Base-by-base conservation (phyloP, 2,797 vertebrate genomes). In the Trachurus trachurus region DNA sequence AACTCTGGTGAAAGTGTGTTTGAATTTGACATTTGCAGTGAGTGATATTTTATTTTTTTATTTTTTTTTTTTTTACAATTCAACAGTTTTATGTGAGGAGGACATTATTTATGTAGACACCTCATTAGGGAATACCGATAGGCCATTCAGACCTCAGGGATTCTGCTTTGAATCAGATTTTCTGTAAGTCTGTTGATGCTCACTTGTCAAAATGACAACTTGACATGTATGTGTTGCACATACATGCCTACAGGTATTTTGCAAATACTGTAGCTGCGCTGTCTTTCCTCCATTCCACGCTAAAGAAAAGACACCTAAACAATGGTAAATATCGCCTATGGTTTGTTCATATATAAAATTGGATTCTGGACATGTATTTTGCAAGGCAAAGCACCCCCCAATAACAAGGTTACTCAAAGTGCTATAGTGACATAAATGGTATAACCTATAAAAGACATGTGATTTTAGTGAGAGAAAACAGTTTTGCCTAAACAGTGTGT, bases 81-180 rank as follows among this genome's bases (percentile, higher is more conserved):
- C 22, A 13, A 53, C 13, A 29, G 26, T 56, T 16, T 56, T 56
- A 29, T 29, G 22, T 56, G 2, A 26, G 10, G 10, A 40, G 10
- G 10, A 40, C 12, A 21, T 22, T 31, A 10, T 17, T 44, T 8
- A 12, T 9, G 17, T 15, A 29, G 13, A 54, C 5, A 1, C 13
- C 13, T 11, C 9, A 31, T 26, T 6, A 62, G 29, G 13, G 21
- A 11, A 29, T 8, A 87, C 81, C 82, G 87, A 80, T 76, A 88
- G 81, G 89, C 77, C 76, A 66, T 63, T 13, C 57, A 60, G 78
- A 84, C 67, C 74, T 74, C 40, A 65, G 86, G 82, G 82, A 87
- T 88, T 16, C 22, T 4, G 84, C 21, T 87, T 81, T 71, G 74
- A 58, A 64, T 45, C 11, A 53, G 57, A 71, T 72, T 83, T 56